Evolutionary conservation across 2,797 vertebrate species (phyloP), one percentile per base, ranked within the genome.

Genomic region (Coracias cyanogaster): DNA sequence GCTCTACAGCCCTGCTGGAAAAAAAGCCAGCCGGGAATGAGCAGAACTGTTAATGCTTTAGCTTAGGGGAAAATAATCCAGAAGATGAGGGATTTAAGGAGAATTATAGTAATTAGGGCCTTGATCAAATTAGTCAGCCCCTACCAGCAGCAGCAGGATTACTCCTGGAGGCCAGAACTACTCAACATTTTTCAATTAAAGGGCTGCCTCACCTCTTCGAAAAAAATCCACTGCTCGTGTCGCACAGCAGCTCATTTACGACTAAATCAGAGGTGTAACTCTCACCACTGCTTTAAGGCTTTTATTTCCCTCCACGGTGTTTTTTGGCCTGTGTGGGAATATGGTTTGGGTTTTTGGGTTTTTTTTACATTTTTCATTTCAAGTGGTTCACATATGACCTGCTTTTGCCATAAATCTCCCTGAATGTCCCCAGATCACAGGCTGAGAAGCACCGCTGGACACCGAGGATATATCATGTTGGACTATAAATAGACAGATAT

Each of bases 61-160:
- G 61, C 91, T 92, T 76, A 85, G 54, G 61, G 74, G 24, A 31
- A 49, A 77, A 71, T 74, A 93, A 90, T 65, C 54, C 73, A 95
- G 69, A 94, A 92, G 73, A 24, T 67, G 61, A 90, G 82, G 70
- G 89, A 94, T 91, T 96, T 94, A 64, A 83, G 35, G 41, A 91
- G 85, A 91, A 91, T 95, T 94, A 93, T 11, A 95, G 77, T 79
- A 94, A 95, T 96, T 91, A 94, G 82, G 71, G 49, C 69, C 54
- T 51, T 85, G 72, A 93, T 90, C 62, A 88, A 89, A 93, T 92
- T 92, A 94, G 74, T 71, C 72, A 93, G 64, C 37, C 39, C 74
- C 79, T 69, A 90, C 76, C 57, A 82, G 95, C 48, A 65, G 64
- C 55, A 82, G 77, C 25, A 69, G 78, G 61, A 78, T 93, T 88